These are phyloP conservation scores for Neolamprologus hecqui DNA, from an alignment of 2,113 vertebrate species.

Conservation along the genomic window DNA sequence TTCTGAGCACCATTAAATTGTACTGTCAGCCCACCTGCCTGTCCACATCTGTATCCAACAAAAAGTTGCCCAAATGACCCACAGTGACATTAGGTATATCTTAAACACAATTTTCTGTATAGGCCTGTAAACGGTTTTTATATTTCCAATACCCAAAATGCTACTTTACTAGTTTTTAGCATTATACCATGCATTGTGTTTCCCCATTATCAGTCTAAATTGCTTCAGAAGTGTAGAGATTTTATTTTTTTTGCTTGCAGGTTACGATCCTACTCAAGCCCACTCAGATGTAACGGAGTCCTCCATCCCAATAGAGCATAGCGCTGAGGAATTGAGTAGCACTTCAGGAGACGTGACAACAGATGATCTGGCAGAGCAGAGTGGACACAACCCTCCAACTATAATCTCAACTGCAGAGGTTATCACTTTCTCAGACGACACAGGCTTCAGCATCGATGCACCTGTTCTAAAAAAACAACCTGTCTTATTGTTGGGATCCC, in stretches of 20 bases:
- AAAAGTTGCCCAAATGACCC: not conserved
- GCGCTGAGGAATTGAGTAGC: not conserved
- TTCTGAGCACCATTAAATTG: not conserved
- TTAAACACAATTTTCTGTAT: not conserved
- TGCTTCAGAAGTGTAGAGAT: not conserved
- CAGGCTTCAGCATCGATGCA: not conserved
- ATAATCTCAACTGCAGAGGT: not conserved
- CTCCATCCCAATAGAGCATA: not conserved
- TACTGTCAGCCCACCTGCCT: not conserved
- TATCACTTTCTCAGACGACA: not conserved
- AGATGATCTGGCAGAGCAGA: not conserved
- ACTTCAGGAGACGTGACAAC: not conserved
- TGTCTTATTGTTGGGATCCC: slow-evolving; percentile 9
- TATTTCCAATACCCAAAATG: not conserved
- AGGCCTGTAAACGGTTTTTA: not conserved
- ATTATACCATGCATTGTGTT: not conserved
- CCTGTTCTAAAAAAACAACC: not conserved
- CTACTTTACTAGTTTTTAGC: not conserved
- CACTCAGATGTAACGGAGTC: not conserved
- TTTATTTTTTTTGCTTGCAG: not conserved
- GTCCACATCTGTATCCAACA: not conserved
- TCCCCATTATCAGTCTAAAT: not conserved
- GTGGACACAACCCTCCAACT: not conserved
- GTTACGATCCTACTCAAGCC: slow-evolving; percentile 3
- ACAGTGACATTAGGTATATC: not conserved